Percentiles rank a stretch among this genome's conserved stretches.
These are phyloP conservation scores for Melanostoma scalare DNA, from an alignment of 2,888 invertebrate genomes.

Conservation along the genomic window DNA sequence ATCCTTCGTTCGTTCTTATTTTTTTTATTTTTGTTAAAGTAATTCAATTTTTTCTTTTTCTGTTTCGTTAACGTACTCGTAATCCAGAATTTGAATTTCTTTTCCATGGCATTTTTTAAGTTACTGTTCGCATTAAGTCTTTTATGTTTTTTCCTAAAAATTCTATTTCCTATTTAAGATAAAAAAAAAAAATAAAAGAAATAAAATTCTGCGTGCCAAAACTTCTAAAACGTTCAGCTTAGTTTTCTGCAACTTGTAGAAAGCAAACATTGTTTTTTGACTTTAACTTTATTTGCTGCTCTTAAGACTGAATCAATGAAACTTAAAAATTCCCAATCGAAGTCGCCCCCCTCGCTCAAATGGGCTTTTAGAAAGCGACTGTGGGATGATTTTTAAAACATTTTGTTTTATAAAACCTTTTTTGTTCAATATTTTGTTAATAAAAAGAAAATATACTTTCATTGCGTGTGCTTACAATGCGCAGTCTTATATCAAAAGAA, in stretches of 20 bases:
- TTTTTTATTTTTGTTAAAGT: background rate
- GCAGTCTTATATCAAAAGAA: conserved; percentile 26
- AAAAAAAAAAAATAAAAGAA: conserved; percentile 18
- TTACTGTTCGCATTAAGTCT: conserved; percentile 10
- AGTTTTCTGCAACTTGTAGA: conserved; percentile 29
- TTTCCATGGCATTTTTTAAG: conserved; percentile 39
- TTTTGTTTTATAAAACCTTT: conserved; percentile 24
- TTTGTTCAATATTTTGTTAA: conserved; percentile 12
- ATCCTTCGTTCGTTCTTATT: background rate
- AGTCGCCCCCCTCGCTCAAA: background rate
- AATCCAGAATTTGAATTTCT: conserved; percentile 1
- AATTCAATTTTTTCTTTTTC: background rate
- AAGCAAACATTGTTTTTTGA: background rate
- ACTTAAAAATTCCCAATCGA: conserved; percentile 11
- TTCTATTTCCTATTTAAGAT: conserved; percentile 31
- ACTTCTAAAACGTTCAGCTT: conserved; percentile 51
- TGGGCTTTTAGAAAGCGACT: background rate
- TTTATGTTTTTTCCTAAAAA: conserved; percentile 9
- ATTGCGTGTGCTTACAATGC: conserved; percentile 26
- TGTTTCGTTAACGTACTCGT: background rate
- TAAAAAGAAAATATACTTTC: background rate
- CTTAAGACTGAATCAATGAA: conserved; percentile 65
- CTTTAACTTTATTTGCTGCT: conserved; percentile 61
- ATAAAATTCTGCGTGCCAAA: conserved; percentile 36
- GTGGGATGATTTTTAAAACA: conserved; percentile 26